These are phyloP conservation scores for Oryctes rhinoceros DNA, from an alignment of 1,140 invertebrate genomes.

Conservation along the genomic window DNA sequence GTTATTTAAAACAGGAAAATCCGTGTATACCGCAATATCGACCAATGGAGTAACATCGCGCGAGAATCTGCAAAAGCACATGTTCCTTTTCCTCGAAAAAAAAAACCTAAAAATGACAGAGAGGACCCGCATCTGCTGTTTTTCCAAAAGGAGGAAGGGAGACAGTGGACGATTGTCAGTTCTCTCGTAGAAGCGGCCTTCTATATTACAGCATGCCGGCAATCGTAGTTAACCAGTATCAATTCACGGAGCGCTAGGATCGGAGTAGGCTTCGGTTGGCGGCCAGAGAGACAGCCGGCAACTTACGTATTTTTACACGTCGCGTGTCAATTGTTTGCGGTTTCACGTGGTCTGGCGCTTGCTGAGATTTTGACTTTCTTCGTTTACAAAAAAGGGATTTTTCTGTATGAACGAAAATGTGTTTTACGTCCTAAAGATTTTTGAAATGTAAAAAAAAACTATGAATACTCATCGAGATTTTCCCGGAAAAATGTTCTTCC, in stretches of 20 bases:
- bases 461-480: background rate
- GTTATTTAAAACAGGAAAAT: too few species aligned
- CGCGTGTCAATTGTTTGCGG: slow-evolving; percentile 8
- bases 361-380: background rate
- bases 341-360: background rate
- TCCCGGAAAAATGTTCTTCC: background rate
- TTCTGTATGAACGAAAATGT: background rate
- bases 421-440: background rate
- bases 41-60: too few species aligned
- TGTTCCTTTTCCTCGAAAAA: too few species aligned
- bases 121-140: too few species aligned
- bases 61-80: too few species aligned
- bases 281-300: too few species aligned
- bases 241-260: slow-evolving; percentile 5
- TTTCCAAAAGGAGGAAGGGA: too few species aligned
- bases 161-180: too few species aligned
- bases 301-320: background rate
- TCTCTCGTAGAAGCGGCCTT: too few species aligned
- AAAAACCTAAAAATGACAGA: too few species aligned
- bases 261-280: background rate
- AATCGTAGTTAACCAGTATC: background rate
- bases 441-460: background rate
- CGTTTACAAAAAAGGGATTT: background rate
- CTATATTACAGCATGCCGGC: slow-evolving; percentile 17
- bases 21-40: too few species aligned